phyloP scores from a whole-genome alignment of 2,888 invertebrate species.

The Dione juno region DNA sequence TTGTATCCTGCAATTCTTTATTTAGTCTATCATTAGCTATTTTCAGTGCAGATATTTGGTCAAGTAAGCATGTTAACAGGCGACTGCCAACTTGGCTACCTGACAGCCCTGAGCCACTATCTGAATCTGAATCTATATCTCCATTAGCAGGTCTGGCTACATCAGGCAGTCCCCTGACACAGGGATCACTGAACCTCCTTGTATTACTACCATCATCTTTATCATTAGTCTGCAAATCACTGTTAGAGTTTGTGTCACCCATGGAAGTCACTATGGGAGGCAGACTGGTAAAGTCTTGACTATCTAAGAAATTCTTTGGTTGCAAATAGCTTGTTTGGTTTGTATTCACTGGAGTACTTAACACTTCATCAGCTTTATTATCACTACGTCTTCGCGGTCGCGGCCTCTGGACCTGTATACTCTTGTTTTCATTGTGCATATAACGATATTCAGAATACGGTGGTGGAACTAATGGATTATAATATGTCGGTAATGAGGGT shows the following conservation, averaged over 20 bases:
- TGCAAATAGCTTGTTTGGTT: conserved; percentile 63
- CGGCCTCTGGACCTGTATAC: conserved; percentile 68
- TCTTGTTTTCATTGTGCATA: conserved; percentile 65
- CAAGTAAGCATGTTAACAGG: conserved; percentile 85
- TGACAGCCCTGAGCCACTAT: conserved; percentile 80
- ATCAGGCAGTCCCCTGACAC: conserved; percentile 80
- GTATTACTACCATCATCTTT: conserved; percentile 81
- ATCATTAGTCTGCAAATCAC: conserved; percentile 73
- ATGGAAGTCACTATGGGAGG: conserved; percentile 87
- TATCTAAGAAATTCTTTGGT: conserved; percentile 72
- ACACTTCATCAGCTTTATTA: conserved; percentile 64
- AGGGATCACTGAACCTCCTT: conserved; percentile 87
- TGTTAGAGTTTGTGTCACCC: conserved; percentile 75
- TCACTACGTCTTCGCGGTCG: conserved; percentile 62
- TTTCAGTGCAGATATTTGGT: conserved; percentile 88
- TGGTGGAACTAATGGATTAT: conserved; percentile 64
- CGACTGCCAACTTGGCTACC: conserved; percentile 83
- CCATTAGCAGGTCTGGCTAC: conserved; percentile 72
- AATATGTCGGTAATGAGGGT: conserved; percentile 85
- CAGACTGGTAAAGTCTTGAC: conserved; percentile 86
- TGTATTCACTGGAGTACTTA: conserved; percentile 59
- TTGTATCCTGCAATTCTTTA: conserved; percentile 89
- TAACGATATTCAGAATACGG: conserved; percentile 70
- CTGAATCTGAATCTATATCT: conserved; percentile 80
- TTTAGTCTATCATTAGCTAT: conserved; percentile 89